Conservation (phyloP, 2,113 vertebrate species). For the Regulus satrapa region DNA sequence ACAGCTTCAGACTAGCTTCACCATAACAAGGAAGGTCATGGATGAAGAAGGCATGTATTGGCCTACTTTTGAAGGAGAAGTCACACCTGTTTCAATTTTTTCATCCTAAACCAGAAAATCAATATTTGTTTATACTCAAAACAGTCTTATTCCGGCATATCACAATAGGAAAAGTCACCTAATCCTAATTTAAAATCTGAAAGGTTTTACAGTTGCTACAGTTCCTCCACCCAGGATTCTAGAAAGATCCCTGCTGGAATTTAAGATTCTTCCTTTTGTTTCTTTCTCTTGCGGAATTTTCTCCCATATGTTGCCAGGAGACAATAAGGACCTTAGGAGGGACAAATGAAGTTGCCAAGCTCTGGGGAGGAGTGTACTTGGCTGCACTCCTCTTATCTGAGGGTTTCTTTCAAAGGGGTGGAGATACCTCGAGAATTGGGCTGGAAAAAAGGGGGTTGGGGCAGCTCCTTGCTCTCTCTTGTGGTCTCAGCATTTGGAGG, state of each 20-base stretch:
- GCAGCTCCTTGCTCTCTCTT: neutral
- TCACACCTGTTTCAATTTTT: neutral
- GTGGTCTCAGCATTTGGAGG: neutral
- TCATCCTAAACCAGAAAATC: neutral
- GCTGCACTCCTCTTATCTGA: neutral
- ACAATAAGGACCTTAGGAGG: neutral
- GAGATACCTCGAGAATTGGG: neutral
- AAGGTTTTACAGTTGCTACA: neutral
- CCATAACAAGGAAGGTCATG: neutral
- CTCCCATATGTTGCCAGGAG: no score
- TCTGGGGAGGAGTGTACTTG: neutral
- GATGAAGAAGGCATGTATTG: neutral
- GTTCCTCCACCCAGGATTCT: neutral
- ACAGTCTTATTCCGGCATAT: neutral
- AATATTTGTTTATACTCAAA: neutral
- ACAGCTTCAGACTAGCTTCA: no score
- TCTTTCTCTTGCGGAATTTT: neutral
- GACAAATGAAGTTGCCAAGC: neutral
- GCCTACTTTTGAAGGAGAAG: neutral
- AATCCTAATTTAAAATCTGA: neutral
- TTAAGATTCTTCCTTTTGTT: neutral
- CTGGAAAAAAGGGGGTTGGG: neutral
- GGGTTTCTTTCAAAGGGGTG: neutral
- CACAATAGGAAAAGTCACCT: neutral
- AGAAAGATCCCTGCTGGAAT: neutral